Evolutionary conservation across 2,113 vertebrate species (phyloP), one percentile per base, ranked within the genome.

Genomic region (Anthoscopus minutus): DNA sequence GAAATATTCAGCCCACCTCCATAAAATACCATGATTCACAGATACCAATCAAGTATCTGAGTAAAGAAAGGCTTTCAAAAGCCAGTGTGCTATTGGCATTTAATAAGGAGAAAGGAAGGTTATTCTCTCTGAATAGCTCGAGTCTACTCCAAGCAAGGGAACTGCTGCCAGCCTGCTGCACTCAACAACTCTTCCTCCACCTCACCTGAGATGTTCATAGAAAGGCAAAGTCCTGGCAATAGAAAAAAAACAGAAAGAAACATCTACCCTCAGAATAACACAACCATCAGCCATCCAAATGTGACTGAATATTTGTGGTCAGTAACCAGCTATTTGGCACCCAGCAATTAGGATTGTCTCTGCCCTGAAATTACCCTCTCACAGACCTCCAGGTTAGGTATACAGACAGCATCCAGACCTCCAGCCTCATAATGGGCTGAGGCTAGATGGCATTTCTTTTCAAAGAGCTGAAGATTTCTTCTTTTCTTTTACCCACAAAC

Each of bases 1-100:
- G 48, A 92, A 94, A 96, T 61, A 85, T 33, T 67, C 89, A 93
- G 22, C 79, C 86, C 71, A 86, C 85, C 60, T 93, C 87, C 79
- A 40, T 47, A 62, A 67, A 90, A 83, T 50, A 67, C 64, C 85
- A 83, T n/a, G 6, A 88, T 91, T 93, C 7, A 1, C 71, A 83
- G 51, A 82, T 64, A 66, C 38, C 85, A 92, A 79, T 64, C 81
- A 94, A 85, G 88, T 64, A 93, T 81, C 92, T 70, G 60, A 90
- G 79, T 58, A 88, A 83, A 88, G 60, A 73, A 86, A 70, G 60
- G 51, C 78, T 92, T 91, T 78, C 54, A 76, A 86, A 87, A 94
- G 56, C 66, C 81, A 86, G 4, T 6, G 8, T 47, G 51, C 42
- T 35, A 77, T 87, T 70, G 83, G 67, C 71, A 83, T 85, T 82